Percentiles rank a stretch among this genome's conserved stretches.
Evolutionary conservation across 2,113 vertebrate genomes (phyloP).

Genomic region (Poicephalus gulielmi): DNA sequence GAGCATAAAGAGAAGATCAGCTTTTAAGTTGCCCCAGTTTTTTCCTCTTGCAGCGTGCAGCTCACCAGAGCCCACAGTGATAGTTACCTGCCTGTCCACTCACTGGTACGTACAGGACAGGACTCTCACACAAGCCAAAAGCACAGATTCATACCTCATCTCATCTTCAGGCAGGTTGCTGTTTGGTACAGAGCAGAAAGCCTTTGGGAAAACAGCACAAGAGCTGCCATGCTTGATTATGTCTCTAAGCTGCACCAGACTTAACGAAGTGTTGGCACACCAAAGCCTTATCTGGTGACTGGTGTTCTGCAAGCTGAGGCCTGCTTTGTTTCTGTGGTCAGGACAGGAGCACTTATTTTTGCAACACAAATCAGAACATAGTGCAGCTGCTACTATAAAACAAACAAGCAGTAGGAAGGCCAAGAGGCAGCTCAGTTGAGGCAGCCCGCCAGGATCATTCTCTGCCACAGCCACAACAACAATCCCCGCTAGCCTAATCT

Average conservation of each 20-base stretch:
- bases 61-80: background rate
- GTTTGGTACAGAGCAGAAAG: background rate
- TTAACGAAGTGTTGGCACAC: background rate
- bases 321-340: rapidly evolving
- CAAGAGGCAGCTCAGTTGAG: background rate
- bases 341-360: background rate
- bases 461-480: background rate
- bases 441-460: background rate
- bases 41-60: background rate
- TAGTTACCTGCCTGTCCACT: background rate
- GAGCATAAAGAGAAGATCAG: background rate
- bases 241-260: background rate
- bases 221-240: background rate
- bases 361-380: background rate
- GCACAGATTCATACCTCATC: background rate
- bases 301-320: background rate
- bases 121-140: background rate
- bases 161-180: background rate
- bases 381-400: background rate
- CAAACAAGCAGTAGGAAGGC: background rate
- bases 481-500: background rate
- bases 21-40: background rate
- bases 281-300: background rate
- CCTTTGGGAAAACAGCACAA: background rate
- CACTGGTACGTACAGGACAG: background rate